Conservation (phyloP, 2,113 vertebrate species). For the Aldabrachelys gigantea region DNA sequence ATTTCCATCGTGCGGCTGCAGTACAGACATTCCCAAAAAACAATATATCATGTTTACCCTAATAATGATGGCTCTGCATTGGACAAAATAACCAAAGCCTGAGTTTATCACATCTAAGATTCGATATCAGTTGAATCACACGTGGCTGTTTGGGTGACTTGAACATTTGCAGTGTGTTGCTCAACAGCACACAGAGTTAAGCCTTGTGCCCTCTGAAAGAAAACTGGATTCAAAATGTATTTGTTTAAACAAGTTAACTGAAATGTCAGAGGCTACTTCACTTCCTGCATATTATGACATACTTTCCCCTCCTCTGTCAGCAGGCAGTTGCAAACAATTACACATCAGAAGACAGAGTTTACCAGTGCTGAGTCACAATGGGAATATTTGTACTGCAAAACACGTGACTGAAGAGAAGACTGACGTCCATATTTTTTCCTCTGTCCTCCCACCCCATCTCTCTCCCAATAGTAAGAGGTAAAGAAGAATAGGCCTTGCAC, state of each 20-base stretch:
- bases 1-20: neutral
- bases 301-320: slow-evolving; percentile 46
- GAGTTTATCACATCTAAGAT: neutral
- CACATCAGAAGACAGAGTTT: slow-evolving; percentile 20
- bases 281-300: slow-evolving; percentile 26
- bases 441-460: neutral
- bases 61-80: neutral
- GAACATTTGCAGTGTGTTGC: neutral
- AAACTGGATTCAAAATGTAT: slow-evolving; percentile 51
- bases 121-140: rapidly evolving
- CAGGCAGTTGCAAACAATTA: slow-evolving; percentile 37
- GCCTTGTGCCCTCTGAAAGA: slow-evolving; percentile 25
- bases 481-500: neutral
- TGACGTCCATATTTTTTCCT: neutral
- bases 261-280: slow-evolving; percentile 66
- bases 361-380: slow-evolving; percentile 54
- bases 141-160: neutral
- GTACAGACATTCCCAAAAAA: neutral
- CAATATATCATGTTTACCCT: rapidly evolving
- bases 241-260: slow-evolving; percentile 72
- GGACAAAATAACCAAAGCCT: neutral
- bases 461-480: neutral
- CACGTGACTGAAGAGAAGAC: slow-evolving; percentile 2
- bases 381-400: slow-evolving; percentile 36
- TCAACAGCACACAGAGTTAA: slow-evolving; percentile 35